Evolutionary conservation across 1,140 invertebrate species (phyloP).

Genomic region (Cardiocondyla obscurior): DNA sequence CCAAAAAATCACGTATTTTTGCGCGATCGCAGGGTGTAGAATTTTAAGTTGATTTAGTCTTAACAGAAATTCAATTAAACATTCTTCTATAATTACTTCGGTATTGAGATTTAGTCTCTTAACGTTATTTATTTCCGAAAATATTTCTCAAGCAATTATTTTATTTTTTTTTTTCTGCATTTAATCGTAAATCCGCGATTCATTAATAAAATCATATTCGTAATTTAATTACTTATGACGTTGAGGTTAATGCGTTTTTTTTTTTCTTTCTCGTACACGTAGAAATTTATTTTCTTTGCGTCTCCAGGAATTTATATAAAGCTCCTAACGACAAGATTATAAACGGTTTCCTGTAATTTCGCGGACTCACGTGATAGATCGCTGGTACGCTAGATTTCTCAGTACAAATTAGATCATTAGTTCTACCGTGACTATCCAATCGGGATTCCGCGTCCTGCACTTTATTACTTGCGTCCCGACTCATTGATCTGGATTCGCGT

Average conservation of each 20-base stretch:
- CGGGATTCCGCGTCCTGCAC: conserved; percentile 23
- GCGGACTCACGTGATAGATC: conserved; percentile 30
- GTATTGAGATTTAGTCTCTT: not conserved
- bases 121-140: too few relatives aligned
- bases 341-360: conserved; percentile 9
- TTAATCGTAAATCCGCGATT: not conserved
- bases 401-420: conserved; percentile 68
- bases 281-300: not conserved
- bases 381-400: not conserved
- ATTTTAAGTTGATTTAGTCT: not conserved
- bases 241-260: not conserved
- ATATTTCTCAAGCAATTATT: too few relatives aligned
- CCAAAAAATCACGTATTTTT: conserved; percentile 4
- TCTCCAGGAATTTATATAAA: not conserved
- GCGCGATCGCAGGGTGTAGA: not conserved
- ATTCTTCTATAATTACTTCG: not conserved
- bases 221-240: conserved; percentile 1
- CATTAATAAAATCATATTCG: not conserved
- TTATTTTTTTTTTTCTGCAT: not conserved
- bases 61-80: not conserved
- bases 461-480: conserved; percentile 40
- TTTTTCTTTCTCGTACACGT: not conserved
- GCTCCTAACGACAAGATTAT: conserved; percentile 37
- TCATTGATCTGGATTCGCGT: conserved; percentile 59
- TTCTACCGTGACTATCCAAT: conserved; percentile 54